A percentile compares a stretch with the other conserved stretches of the same genome.
These are phyloP conservation scores for Pycnonotus jocosus DNA, from an alignment of 2,113 vertebrate genomes.

Conservation along the genomic window DNA sequence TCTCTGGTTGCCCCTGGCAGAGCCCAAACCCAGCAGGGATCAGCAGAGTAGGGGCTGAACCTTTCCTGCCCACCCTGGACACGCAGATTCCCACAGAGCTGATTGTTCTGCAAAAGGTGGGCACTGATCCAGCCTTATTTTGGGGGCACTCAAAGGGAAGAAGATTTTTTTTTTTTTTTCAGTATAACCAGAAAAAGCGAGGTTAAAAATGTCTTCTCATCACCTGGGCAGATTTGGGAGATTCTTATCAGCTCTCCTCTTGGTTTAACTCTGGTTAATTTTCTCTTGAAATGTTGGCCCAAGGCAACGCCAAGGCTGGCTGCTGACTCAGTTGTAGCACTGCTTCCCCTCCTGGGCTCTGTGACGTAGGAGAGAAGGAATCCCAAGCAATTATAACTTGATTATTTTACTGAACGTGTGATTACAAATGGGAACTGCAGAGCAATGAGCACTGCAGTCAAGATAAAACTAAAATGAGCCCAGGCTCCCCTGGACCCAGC, in stretches of 20 bases:
- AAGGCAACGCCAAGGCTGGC: background rate
- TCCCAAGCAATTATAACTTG: constrained; percentile 20
- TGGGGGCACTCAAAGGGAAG: background rate
- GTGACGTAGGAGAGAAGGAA: constrained; percentile 22
- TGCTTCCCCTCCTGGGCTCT: constrained; percentile 27
- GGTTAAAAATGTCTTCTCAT: background rate
- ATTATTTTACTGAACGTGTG: background rate
- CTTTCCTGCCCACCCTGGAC: background rate
- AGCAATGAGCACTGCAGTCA: background rate
- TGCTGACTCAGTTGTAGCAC: constrained; percentile 28
- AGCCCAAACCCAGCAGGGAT: background rate
- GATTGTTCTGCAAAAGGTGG: background rate
- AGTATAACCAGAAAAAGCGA: background rate
- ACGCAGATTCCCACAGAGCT: accelerated
- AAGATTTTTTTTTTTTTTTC: background rate
- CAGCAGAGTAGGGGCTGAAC: background rate
- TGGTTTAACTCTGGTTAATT: background rate
- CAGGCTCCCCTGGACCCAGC: background rate
- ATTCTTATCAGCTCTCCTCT: background rate
- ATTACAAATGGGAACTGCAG: background rate
- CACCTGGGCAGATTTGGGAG: background rate
- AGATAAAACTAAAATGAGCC: background rate
- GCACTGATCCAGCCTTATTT: background rate
- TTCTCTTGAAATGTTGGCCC: background rate
- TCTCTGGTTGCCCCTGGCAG: background rate